Conservation (phyloP, 2,888 invertebrate species). For the Troilus luridus region DNA sequence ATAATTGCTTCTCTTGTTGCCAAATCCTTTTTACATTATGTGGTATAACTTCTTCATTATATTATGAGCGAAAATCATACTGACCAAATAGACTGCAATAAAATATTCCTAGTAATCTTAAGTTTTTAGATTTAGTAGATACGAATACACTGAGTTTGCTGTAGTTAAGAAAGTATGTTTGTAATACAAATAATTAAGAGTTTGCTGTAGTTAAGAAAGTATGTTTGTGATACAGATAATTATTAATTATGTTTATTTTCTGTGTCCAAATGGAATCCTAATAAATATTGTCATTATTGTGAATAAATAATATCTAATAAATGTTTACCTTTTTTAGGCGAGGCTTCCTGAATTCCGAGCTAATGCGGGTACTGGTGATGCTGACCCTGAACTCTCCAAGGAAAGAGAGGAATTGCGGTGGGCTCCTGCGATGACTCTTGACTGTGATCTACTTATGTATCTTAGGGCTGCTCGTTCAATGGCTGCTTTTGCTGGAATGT, state of each 20-base stretch:
- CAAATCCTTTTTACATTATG: too few relatives aligned
- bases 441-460: slow-evolving; percentile 97
- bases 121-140: too few relatives aligned
- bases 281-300: neutral
- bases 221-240: neutral
- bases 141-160: neutral
- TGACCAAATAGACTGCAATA: too few relatives aligned
- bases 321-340: slow-evolving; percentile 70
- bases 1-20: too few relatives aligned
- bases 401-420: slow-evolving; percentile 91
- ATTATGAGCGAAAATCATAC: too few relatives aligned
- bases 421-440: slow-evolving; percentile 93
- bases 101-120: too few relatives aligned
- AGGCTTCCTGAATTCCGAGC: slow-evolving; percentile 75
- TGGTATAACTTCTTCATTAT: too few relatives aligned
- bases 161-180: neutral
- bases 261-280: neutral
- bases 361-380: slow-evolving; percentile 63
- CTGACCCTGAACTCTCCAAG: slow-evolving; percentile 72
- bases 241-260: neutral
- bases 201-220: neutral
- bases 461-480: slow-evolving; percentile 96
- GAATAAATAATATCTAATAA: neutral
- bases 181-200: neutral
- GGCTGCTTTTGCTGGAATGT: slow-evolving; percentile 99